Conservation (phyloP, 2,888 invertebrate genomes). For the Arctia plantaginis region DNA sequence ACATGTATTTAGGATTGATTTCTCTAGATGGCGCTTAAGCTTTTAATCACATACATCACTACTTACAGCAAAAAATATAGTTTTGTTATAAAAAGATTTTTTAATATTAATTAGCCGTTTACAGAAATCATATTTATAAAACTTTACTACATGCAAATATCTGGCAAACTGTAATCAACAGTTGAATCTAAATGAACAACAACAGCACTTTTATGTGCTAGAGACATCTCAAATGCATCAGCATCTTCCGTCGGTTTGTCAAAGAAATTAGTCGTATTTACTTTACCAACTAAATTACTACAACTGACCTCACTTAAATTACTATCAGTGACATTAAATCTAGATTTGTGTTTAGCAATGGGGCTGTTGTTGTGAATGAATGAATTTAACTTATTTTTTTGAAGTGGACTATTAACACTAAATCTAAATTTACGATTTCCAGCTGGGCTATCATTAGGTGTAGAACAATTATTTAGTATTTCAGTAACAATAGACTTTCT, state of each 20-base stretch:
- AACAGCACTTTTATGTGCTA: slow-evolving; percentile 72
- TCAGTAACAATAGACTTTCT: slow-evolving; percentile 59
- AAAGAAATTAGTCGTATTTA: slow-evolving; percentile 85
- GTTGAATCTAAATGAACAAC: slow-evolving; percentile 64
- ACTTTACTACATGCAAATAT: slow-evolving; percentile 61
- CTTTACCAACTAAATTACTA: slow-evolving; percentile 58
- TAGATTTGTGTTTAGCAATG: slow-evolving; percentile 8
- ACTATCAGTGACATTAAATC: slow-evolving; percentile 25
- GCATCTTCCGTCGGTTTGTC: slow-evolving; percentile 77
- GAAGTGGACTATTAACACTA: slow-evolving; percentile 17
- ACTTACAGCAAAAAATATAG: too few relatives aligned
- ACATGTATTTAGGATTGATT: too few relatives aligned
- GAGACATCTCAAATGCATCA: slow-evolving; percentile 88
- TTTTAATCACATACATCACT: too few relatives aligned
- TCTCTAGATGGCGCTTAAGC: too few relatives aligned
- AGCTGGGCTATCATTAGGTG: slow-evolving; percentile 72
- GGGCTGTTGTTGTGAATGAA: slow-evolving; percentile 66
- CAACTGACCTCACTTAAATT: slow-evolving; percentile 54
- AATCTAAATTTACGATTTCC: slow-evolving; percentile 44
- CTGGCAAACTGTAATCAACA: slow-evolving; percentile 69
- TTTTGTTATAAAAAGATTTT: background rate
- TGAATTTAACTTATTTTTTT: slow-evolving; percentile 61
- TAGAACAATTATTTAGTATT: slow-evolving; percentile 73
- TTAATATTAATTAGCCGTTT: background rate
- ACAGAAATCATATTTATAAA: slow-evolving; percentile 1